Evolutionary conservation across 2,113 vertebrate species (phyloP), one percentile per base, ranked within the genome.

Genomic region (Apaloderma vittatum): DNA sequence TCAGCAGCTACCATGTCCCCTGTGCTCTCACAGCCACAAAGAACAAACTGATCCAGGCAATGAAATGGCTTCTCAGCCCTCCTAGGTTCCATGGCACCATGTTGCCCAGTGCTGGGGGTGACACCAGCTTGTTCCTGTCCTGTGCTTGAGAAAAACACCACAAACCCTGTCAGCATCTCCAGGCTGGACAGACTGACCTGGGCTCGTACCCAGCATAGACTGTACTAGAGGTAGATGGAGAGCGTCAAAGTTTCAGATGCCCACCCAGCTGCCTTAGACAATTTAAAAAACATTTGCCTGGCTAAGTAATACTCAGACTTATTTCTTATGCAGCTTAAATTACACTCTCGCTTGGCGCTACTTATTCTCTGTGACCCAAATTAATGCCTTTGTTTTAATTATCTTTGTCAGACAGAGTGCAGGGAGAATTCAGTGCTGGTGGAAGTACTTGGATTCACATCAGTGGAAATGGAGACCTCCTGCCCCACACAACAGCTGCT

Each of bases 91-190:
- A 11, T 0, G 11, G 18, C 34, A 52, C 2, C 0, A 3, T 11
- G 12, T 5, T 75, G 19, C 26, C 40, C 26, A 16, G 1, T 8
- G 24, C 9, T 76, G 67, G 27, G 12, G 17, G 4, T 79, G 40
- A 66, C 24, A 66, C 6, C 63, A 84, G 8, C 14, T 84, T 84
- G 37, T 18, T 68, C 11, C 36, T 26, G 10, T 36, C 45, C 46
- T 52, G 26, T 1, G 2, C 20, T 88, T 52, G 16, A 65, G 49
- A n/a, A 1, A 5, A 79, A 34, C 8, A 30, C 43, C 0, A 0
- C 1, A 4, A 52, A 26, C 36, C 54, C 40, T 66, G 54, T 0
- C 0, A 49, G 23, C 17, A n/a, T 45, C 58, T 79, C 17, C 46
- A 32, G 68, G 43, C 21, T 40, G 65, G 77, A 17, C n/a, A 75